Evolutionary conservation across 2,888 invertebrate species (phyloP).

Genomic region (Acanthopleura granulata): DNA sequence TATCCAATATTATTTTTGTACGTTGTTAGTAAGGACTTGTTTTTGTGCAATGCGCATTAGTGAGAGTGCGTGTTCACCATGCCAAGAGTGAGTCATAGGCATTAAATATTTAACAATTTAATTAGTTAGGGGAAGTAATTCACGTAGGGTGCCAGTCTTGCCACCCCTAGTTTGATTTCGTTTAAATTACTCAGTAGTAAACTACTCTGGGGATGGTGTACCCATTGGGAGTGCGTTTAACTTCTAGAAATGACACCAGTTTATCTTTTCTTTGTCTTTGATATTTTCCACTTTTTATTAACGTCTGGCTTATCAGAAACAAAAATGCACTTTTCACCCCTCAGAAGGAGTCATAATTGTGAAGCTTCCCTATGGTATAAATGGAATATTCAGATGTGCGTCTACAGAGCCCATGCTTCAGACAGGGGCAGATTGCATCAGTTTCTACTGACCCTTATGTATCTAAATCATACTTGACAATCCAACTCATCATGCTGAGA

Average conservation of each 20-base stretch:
- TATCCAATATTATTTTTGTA: neutral
- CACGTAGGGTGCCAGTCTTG: neutral
- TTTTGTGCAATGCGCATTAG: neutral
- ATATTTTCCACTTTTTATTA: too few relatives aligned
- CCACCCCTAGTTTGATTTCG: conserved; percentile 14
- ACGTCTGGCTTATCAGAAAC: too few relatives aligned
- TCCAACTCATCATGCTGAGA: too few relatives aligned
- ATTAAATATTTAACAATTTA: conserved; percentile 20
- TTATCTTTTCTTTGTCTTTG: conserved; percentile 1
- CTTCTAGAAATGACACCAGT: neutral
- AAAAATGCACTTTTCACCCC: too few relatives aligned
- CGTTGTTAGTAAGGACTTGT: neutral
- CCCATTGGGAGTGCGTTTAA: neutral
- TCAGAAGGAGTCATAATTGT: too few relatives aligned
- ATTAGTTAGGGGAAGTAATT: conserved; percentile 15
- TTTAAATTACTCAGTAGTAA: neutral
- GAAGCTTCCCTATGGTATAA: too few relatives aligned
- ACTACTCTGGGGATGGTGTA: neutral
- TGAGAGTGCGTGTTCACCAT: neutral
- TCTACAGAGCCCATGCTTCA: too few relatives aligned
- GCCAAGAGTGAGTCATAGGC: conserved; percentile 6
- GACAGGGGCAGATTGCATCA: too few relatives aligned
- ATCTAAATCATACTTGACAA: too few relatives aligned
- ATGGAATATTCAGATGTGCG: too few relatives aligned
- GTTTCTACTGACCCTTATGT: too few relatives aligned